These are phyloP conservation scores for Mesembrinibis cayennensis DNA, from an alignment of 2,113 vertebrate genomes.

Conservation along the genomic window DNA sequence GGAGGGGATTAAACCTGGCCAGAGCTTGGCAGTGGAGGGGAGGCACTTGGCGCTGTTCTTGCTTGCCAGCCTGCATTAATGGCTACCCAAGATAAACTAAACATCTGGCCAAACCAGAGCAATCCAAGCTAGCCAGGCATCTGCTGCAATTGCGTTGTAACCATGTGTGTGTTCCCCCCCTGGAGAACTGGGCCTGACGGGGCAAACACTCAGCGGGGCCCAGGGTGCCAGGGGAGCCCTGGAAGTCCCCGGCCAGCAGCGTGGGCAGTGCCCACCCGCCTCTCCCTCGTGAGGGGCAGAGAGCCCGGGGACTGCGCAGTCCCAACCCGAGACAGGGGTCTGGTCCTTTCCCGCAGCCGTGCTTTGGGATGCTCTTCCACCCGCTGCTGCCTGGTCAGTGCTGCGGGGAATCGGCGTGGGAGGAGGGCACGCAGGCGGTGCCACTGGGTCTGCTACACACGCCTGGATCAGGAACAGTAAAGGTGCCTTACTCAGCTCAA, in stretches of 20 bases:
- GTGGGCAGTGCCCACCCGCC: not conserved
- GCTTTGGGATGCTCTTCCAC: not conserved
- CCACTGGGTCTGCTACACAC: not conserved
- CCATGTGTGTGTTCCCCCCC: accelerated
- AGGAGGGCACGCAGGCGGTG: not conserved
- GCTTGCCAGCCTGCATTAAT: accelerated
- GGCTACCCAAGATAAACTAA: not conserved
- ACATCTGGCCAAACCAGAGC: accelerated
- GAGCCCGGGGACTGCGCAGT: not conserved
- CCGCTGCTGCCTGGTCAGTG: accelerated
- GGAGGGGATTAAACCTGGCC: not conserved
- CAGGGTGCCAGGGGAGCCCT: not conserved
- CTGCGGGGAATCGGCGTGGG: accelerated
- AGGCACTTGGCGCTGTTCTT: not conserved
- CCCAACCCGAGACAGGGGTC: accelerated
- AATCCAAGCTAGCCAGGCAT: not conserved
- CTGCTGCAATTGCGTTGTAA: accelerated
- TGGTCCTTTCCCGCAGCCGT: accelerated
- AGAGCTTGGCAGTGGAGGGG: accelerated
- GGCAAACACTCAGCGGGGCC: accelerated
- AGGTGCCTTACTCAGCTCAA: slow-evolving; percentile 42
- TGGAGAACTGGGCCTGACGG: not conserved
- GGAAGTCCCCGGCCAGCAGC: accelerated
- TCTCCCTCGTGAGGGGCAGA: not conserved
- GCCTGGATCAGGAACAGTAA: not conserved